Evolutionary conservation across 2,113 vertebrate species (phyloP), one percentile per base, ranked within the genome.

Genomic region (Syngnathus scovelli): DNA sequence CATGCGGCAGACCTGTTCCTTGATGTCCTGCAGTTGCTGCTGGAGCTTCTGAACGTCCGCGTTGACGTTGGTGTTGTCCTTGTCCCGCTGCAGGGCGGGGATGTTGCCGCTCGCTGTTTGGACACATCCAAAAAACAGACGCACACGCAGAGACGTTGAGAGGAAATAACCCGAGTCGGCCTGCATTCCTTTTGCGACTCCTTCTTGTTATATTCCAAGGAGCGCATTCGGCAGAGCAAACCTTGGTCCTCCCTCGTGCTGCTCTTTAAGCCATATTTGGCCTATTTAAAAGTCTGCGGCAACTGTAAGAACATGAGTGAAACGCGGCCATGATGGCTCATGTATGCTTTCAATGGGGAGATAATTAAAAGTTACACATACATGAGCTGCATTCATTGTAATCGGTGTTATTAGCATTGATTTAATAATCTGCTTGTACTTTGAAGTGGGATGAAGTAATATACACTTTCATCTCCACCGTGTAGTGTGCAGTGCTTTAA

Each of bases 1-100:
- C 19, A 52, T 52, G 49, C 1, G 44, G 1, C 52, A 87, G 83
- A 98, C 97, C 93, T 99, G 97, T 61, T 99, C 96, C 68, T 99
- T 99, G 82, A 99, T 99, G 90, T 99, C 97, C 83, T 99, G 97
- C 59, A 99, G 91, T 85, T 99, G 97, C 56, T 99, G 97, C 78
- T 99, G 97, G 33, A 99, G 89, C 78, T 99, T 99, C 79, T 99
- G 97, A 11, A 99, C 96, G 23, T 99, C 97, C 0, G 97, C 97
- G 21, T 99, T 99, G 86, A 98, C 95, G 61, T 99, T 99, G 46
- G 96, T 99, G 85, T 99, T 99, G 84, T 98, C 96, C 74, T 99
- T 99, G 89, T 99, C 97, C 69, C 96, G 93, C 80, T 99, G 96
- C 83, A 99, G 67, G 68, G 92, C 95, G 13, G 96, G 95, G 89